Conservation (phyloP, 2,113 vertebrate species). For the Muntiacus reevesi region DNA sequence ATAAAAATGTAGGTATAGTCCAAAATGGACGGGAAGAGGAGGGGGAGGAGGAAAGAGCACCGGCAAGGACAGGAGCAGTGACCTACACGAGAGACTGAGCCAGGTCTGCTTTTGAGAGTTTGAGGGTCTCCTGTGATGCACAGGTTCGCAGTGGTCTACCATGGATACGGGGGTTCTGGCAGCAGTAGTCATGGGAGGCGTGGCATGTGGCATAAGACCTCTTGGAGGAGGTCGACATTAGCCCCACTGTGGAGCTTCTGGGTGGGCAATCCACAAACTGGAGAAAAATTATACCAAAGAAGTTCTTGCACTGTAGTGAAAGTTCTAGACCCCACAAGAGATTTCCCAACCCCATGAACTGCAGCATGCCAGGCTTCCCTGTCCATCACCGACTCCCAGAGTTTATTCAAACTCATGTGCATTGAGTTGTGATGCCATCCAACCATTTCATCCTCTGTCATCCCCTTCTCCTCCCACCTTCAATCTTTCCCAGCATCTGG, state of each 20-base stretch:
- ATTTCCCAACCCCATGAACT: not conserved
- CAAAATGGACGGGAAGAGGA: not conserved
- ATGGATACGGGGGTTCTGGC: not conserved
- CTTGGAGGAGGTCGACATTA: not conserved
- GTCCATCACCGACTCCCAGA: not conserved
- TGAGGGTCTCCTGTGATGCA: not conserved
- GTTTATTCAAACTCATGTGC: not conserved
- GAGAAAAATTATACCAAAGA: not conserved
- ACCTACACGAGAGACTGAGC: not conserved
- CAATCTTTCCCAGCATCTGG: not conserved
- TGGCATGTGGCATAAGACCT: not conserved
- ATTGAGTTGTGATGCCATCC: not conserved
- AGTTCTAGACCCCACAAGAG: not conserved
- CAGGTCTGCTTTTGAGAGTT: not conserved
- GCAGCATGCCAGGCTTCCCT: not conserved
- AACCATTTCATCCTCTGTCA: not conserved
- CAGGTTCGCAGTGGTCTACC: not conserved
- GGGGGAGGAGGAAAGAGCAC: not conserved
- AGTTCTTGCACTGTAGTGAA: not conserved
- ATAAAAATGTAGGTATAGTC: not conserved
- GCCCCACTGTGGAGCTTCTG: not conserved
- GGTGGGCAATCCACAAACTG: not conserved
- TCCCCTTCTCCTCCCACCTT: not conserved
- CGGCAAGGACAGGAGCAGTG: not conserved
- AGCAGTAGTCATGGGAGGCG: rapidly evolving